Evolutionary conservation across 2,888 invertebrate genomes (phyloP).

Genomic region (Alloplasta piceator): DNA sequence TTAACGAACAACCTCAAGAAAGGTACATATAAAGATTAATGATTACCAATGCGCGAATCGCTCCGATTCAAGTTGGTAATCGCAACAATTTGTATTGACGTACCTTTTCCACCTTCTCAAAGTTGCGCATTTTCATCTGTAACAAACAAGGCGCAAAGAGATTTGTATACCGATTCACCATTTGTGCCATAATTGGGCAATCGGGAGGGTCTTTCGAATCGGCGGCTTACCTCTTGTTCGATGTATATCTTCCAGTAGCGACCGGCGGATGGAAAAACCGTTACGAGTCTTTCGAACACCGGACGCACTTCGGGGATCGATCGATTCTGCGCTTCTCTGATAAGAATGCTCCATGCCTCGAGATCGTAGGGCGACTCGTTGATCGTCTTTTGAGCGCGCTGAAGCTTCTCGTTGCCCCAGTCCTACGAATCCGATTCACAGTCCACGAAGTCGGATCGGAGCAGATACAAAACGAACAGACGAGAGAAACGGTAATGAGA

Average conservation of each 20-base stretch:
- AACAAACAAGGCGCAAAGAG: constrained; percentile 81
- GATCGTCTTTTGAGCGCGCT: constrained; percentile 92
- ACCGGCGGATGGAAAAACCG: constrained; percentile 97
- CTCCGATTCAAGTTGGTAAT: constrained; percentile 72
- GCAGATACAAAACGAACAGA: too few species aligned
- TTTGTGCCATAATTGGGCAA: not conserved
- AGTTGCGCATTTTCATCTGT: constrained; percentile 98
- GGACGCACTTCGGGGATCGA: constrained; percentile 95
- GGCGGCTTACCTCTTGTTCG: constrained; percentile 98
- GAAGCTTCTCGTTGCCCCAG: constrained; percentile 94
- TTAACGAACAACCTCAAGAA: constrained; percentile 69
- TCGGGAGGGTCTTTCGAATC: not conserved
- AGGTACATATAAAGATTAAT: constrained; percentile 55
- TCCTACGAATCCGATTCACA: constrained; percentile 85
- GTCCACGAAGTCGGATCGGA: not conserved
- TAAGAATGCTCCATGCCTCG: constrained; percentile 98
- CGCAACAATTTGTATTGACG: constrained; percentile 82
- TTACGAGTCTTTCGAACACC: constrained; percentile 97
- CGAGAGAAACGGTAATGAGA: too few species aligned
- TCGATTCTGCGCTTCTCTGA: constrained; percentile 95
- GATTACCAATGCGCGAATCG: constrained; percentile 66
- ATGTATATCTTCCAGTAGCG: constrained; percentile 99
- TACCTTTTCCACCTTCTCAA: constrained; percentile 99
- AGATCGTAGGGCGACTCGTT: constrained; percentile 96
- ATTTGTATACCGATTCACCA: not conserved